Evolutionary conservation across 2,888 invertebrate species (phyloP).

Genomic region (Trachelus iudaicus): DNA sequence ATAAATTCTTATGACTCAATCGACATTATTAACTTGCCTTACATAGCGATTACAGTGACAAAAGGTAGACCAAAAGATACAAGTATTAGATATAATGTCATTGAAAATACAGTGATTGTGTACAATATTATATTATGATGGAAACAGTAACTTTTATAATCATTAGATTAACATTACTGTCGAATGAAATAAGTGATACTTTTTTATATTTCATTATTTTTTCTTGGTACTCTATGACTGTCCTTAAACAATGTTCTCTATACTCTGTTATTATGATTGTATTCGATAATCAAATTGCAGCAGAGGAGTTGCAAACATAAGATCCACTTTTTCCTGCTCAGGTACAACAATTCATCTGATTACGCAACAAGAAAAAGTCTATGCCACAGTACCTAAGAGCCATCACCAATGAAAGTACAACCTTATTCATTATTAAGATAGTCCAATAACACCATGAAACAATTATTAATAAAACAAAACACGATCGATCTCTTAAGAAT

Average conservation of each 20-base stretch:
- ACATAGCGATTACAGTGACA: conserved; percentile 22
- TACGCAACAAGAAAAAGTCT: not conserved
- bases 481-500: not conserved
- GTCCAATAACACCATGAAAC: not conserved
- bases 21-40: conserved; percentile 17
- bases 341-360: not conserved
- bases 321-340: not conserved
- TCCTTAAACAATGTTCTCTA: not conserved
- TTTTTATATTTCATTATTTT: not conserved
- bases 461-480: not conserved
- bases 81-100: conserved; percentile 33
- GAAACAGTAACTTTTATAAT: conserved; percentile 26
- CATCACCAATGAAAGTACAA: not conserved
- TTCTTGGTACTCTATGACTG: not conserved
- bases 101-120: conserved; percentile 39
- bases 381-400: not conserved
- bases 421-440: not conserved
- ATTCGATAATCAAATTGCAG: not conserved
- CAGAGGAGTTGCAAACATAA: not conserved
- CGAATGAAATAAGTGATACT: not conserved
- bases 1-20: conserved; percentile 48
- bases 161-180: conserved; percentile 2
- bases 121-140: conserved; percentile 28
- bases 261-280: not conserved
- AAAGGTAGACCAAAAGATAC: not conserved